Evolutionary conservation across 2,888 invertebrate genomes (phyloP).

Genomic region (Caenorhabditis sinica): DNA sequence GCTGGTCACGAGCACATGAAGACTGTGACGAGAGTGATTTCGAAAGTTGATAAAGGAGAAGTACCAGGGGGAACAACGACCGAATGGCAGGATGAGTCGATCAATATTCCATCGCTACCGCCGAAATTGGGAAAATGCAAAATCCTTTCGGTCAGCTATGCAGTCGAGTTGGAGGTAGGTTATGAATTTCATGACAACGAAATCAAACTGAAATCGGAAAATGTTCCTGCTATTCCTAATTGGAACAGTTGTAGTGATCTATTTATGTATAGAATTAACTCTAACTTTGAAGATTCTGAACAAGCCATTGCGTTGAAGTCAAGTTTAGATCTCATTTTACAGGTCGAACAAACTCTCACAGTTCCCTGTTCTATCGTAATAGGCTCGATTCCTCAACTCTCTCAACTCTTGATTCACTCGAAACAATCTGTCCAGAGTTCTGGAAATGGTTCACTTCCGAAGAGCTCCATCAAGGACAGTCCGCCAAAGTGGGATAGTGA

Average conservation of each 20-base stretch:
- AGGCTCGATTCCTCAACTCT: constrained; percentile 82
- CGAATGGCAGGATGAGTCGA: constrained; percentile 70
- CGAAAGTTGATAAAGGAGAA: constrained; percentile 70
- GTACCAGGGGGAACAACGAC: constrained; percentile 64
- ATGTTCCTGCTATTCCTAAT: too few species aligned
- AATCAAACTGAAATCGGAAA: too few species aligned
- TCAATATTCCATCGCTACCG: constrained; percentile 80
- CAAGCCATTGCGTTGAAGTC: too few species aligned
- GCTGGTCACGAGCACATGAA: constrained; percentile 82
- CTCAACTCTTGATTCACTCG: constrained; percentile 76
- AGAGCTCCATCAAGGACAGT: constrained; percentile 70
- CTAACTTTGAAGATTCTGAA: too few species aligned
- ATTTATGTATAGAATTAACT: too few species aligned
- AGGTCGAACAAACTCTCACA: constrained; percentile 75
- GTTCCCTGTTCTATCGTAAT: constrained; percentile 78
- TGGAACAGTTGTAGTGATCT: too few species aligned
- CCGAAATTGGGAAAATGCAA: constrained; percentile 81
- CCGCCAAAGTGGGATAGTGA: constrained; percentile 69
- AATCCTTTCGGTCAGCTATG: constrained; percentile 81
- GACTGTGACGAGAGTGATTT: constrained; percentile 72
- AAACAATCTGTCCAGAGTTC: constrained; percentile 64
- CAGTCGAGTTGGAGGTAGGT: constrained; percentile 80
- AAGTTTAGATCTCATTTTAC: constrained; percentile 17
- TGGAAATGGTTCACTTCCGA: constrained; percentile 55
- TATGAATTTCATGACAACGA: too few species aligned